Base-by-base conservation (phyloP, 2,888 invertebrate species). In the Oligia latruncula region DNA sequence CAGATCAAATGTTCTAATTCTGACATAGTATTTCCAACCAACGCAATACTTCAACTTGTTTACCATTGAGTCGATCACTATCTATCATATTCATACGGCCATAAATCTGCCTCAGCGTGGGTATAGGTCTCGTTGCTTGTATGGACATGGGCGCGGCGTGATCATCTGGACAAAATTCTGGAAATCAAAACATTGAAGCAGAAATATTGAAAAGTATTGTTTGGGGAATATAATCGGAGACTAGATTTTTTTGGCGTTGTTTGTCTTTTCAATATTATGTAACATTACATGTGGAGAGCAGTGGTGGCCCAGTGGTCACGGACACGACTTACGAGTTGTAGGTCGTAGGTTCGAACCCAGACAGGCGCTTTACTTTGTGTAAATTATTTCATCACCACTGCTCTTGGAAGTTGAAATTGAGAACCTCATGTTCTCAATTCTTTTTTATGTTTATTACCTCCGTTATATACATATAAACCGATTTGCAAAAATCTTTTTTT, bases 121-220 rank as follows among this genome's bases (percentile, higher is more conserved):
- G 95, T 77, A 95, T 95, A 3, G 95, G 95, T 78, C 93, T 91
- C 4, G 92, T 87, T 13, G 90, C 77, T 20, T 90, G 89, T 62
- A 93, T 74, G 4, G 91, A 89, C 4, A 85, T 78, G 8, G 90
- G 77, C 29, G 88, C 84, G 4, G 79, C 71, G 8, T 77, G 85
- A 23, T 90, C 86, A 58, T 94, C 92, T 29, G 89, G 86, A 46
- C 74, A 87, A 68, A 92, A 92, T 84, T 94, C 95, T 95, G 86
- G 46, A 88, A 91, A 82, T 60, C 49, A 85, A 68, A 80, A 64
- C 35, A 71, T 58, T 73, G 35, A 67, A 71, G 46, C 71, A 79
- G 62, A 81, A 62, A 71, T 78, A 78, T 60, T 74, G 49, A 73
- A 52, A 78, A 71, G 67, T 64, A 76, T 70, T 78, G 15, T 78